Evolutionary conservation across 1,140 invertebrate genomes (phyloP).

Genomic region (Nasonia vitripennis): DNA sequence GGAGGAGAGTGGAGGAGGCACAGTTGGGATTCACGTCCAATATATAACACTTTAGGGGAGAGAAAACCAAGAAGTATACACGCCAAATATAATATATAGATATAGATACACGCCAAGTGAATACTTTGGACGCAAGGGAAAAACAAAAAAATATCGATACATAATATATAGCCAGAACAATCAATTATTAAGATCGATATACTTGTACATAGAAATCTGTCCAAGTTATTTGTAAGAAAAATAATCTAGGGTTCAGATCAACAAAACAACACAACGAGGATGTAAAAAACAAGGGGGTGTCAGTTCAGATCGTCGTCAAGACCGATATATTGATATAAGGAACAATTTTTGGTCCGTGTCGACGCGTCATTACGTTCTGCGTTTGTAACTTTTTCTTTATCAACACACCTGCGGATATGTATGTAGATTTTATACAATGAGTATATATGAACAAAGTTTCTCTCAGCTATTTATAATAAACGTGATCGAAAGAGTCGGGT

Average conservation of each 20-base stretch:
- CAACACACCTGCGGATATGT: conserved; percentile 8
- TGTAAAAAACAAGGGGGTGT: conserved; percentile 14
- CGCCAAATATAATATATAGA: conserved; percentile 9
- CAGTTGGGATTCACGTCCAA: not conserved
- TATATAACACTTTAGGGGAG: conserved; percentile 1
- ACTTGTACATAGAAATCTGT: not conserved
- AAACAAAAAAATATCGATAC: conserved; percentile 9
- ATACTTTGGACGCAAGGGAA: not conserved
- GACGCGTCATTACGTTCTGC: conserved; percentile 20
- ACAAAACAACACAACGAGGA: conserved; percentile 18
- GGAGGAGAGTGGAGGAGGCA: not conserved
- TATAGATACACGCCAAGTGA: not conserved
- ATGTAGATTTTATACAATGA: not conserved
- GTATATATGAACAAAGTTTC: not conserved
- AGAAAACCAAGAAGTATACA: conserved; percentile 16
- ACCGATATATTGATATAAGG: conserved; percentile 15
- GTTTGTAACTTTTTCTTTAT: not conserved
- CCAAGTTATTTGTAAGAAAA: conserved; percentile 9
- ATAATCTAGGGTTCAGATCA: not conserved
- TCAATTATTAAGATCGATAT: conserved; percentile 1
- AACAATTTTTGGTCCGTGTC: conserved; percentile 27
- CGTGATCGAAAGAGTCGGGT: not conserved
- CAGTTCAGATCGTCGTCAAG: conserved; percentile 45
- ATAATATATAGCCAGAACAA: not conserved
- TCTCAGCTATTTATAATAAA: not conserved